A percentile compares a stretch with the other conserved stretches of the same genome.
Conservation (phyloP, 2,113 vertebrate species). For the Hemiscyllium ocellatum region DNA sequence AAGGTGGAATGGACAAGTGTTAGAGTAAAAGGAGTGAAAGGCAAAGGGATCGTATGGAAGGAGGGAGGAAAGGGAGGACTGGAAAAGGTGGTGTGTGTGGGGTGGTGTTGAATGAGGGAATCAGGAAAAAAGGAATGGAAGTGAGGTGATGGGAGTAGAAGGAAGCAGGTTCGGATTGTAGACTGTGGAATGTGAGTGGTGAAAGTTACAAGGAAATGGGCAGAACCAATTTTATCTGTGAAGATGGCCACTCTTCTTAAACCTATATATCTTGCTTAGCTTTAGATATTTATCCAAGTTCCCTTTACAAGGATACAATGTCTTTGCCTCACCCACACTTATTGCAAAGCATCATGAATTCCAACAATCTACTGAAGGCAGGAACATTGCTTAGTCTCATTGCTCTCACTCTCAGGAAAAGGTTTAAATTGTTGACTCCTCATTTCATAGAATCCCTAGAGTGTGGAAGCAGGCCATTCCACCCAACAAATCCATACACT, state of each 20-base stretch:
- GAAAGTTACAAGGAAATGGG: neutral
- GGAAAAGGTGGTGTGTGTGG: neutral
- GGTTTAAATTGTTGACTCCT: conserved; percentile 50
- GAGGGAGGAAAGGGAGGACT: too few relatives aligned
- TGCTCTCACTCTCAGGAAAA: neutral
- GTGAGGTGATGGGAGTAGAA: neutral
- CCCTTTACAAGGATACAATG: neutral
- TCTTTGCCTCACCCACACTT: neutral
- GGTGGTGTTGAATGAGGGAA: neutral
- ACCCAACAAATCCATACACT: neutral
- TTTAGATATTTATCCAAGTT: neutral
- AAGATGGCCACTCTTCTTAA: conserved; percentile 47
- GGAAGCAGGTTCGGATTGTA: neutral
- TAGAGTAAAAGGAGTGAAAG: too few relatives aligned
- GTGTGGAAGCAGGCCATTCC: neutral
- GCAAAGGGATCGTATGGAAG: too few relatives aligned
- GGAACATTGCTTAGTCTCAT: neutral
- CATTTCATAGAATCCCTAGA: neutral
- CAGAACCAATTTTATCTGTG: neutral
- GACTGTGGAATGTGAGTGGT: neutral
- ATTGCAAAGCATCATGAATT: neutral
- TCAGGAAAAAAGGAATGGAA: neutral
- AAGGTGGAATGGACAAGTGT: too few relatives aligned
- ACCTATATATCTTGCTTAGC: conserved; percentile 45
- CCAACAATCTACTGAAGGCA: neutral